Base-by-base conservation (phyloP, 2,888 invertebrate species). In the Volucella inflata region DNA sequence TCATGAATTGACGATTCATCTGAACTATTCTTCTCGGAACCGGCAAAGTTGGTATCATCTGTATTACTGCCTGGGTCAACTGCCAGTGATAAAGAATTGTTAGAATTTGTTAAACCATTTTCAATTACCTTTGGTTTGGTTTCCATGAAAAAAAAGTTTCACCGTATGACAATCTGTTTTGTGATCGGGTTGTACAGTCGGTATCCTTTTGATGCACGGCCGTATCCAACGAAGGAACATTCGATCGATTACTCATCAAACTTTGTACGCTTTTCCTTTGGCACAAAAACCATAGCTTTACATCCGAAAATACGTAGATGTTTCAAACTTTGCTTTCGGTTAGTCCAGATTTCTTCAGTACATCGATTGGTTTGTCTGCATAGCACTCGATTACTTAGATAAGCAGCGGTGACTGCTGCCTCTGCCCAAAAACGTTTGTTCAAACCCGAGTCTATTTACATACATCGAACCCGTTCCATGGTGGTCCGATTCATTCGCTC, bases 401-500 rank as follows among this genome's bases (percentile, higher is more conserved):
- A 57, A 2, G 40, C 64, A 14, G 64, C 64, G 2, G 64, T 64
- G 9, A 16, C 4, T 12, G 64, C 36, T 30, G 38, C 64, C 14
- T 64, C 64, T 48, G 50, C 64, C 60, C 67, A 36, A 71, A 78
- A n/a, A 14, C 38, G 17, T 11, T 81, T 57, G 9, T 46, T 12
- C 16, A 87, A n/a, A n/a, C n/a, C n/a, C n/a, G n/a, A 36, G 9
- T 87, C 78, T 8, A 72, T 38, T 30, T 88, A 21, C 87, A 88
- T 84, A 21, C 87, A 87, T 9, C 87, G 70, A 11, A 80, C 82
- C 53, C 72, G 59, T 59, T 88, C 87, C 0, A 88, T 57, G 9
- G 88, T 55, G 0, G 87, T 88, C 10, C 88, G 62, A 57, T 89
- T 88, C 9, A 83, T 64, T 64, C 87, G 48, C 51, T 87, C 87